phyloP scores from a whole-genome alignment of 2,888 invertebrate species.

The Frankliniella fusca region DNA sequence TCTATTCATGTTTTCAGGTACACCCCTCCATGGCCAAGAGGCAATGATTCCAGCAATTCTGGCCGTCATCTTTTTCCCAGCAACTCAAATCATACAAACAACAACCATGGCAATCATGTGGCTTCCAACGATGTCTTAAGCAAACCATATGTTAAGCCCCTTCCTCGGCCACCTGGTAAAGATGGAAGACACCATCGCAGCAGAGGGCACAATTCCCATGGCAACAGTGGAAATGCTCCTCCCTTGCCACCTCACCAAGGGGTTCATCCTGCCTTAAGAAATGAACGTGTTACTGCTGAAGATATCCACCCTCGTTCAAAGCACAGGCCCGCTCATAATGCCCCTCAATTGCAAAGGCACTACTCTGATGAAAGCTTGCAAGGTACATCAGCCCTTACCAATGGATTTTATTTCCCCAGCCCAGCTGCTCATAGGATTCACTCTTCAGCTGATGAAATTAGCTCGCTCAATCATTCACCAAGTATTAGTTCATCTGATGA shows the following conservation, averaged over 20 bases:
- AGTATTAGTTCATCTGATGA: slow-evolving; percentile 78
- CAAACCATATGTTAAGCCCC: slow-evolving; percentile 40
- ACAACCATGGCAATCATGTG: slow-evolving; percentile 31
- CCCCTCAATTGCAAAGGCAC: slow-evolving; percentile 54
- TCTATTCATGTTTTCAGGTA: slow-evolving; percentile 42
- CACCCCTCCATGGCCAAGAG: slow-evolving; percentile 62
- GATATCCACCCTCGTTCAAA: slow-evolving; percentile 30
- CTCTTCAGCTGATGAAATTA: slow-evolving; percentile 78
- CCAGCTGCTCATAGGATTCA: slow-evolving; percentile 53
- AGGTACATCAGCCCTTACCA: slow-evolving; percentile 45
- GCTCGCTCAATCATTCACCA: slow-evolving; percentile 74
- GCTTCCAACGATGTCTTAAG: neutral
- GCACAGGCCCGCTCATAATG: slow-evolving; percentile 30
- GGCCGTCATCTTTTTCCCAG: slow-evolving; percentile 32
- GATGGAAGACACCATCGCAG: slow-evolving; percentile 31
- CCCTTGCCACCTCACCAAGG: slow-evolving; percentile 44
- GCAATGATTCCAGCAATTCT: slow-evolving; percentile 48
- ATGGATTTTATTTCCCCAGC: slow-evolving; percentile 30
- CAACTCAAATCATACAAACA: slow-evolving; percentile 34
- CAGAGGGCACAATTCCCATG: slow-evolving; percentile 14
- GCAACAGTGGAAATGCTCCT: slow-evolving; percentile 14
- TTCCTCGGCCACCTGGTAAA: slow-evolving; percentile 39
- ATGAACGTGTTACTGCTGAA: slow-evolving; percentile 28
- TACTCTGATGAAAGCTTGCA: slow-evolving; percentile 64
- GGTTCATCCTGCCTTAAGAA: slow-evolving; percentile 16